A percentile compares a stretch with the other conserved stretches of the same genome.
These are phyloP conservation scores for Hiodon alosoides DNA, from an alignment of 2,113 vertebrate species.

Conservation along the genomic window DNA sequence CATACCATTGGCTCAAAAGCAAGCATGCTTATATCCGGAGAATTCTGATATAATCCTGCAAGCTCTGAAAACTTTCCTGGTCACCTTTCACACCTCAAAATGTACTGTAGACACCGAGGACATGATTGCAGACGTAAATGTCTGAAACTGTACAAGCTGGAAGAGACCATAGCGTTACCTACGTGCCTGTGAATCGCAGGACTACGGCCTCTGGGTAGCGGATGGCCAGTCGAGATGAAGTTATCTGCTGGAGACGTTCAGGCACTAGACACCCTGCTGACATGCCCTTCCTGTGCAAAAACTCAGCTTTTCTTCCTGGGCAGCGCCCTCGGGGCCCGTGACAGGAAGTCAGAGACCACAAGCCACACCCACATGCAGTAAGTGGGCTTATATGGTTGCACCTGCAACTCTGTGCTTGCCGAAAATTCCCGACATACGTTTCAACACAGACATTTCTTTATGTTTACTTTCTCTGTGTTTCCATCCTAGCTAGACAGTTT, in stretches of 20 bases:
- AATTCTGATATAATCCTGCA: too few species aligned
- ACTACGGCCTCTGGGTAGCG: background rate
- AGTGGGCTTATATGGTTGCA: background rate
- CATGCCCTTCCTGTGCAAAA: constrained; percentile 45
- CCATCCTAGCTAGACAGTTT: background rate
- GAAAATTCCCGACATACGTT: background rate
- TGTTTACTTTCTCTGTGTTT: background rate
- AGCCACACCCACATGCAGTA: constrained; percentile 16
- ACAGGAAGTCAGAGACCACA: constrained; percentile 61
- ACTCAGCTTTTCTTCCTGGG: constrained; percentile 34
- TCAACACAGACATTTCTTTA: background rate
- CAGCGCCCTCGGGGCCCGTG: constrained; percentile 24
- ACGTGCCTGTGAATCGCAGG: background rate
- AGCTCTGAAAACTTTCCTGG: too few species aligned
- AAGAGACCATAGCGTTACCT: too few species aligned
- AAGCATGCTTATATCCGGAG: too few species aligned
- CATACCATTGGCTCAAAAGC: too few species aligned
- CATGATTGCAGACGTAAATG: too few species aligned
- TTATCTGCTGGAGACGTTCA: too few species aligned
- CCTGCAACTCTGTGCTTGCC: too few species aligned
- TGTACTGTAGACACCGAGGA: too few species aligned
- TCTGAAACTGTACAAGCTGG: too few species aligned
- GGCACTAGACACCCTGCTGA: background rate
- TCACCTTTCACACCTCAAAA: too few species aligned
- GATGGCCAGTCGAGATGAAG: background rate